phyloP scores from a whole-genome alignment of 2,797 vertebrate genomes.

The Sparidentex hasta region DNA sequence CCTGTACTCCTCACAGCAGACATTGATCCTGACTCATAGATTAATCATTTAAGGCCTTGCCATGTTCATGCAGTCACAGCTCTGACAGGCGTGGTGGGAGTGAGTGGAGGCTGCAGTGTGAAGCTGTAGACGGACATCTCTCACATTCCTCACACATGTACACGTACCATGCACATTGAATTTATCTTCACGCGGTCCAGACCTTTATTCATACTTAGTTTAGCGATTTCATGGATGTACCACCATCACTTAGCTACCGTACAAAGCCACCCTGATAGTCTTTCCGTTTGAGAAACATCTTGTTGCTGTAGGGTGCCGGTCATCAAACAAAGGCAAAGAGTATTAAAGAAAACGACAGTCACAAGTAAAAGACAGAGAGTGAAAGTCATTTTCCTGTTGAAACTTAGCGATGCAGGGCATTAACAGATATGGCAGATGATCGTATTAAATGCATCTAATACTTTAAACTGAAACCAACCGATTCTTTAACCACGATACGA shows the following conservation, averaged over 20 bases:
- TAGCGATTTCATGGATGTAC: not conserved
- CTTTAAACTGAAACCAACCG: conserved; percentile 11
- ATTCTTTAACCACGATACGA: conserved; percentile 2
- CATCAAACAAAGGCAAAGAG: not conserved
- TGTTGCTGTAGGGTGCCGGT: too few relatives aligned
- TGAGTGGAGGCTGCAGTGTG: conserved; percentile 1
- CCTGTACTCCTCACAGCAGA: conserved; percentile 20
- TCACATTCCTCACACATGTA: conserved; percentile 45
- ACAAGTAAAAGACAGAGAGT: not conserved
- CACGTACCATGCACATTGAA: conserved; percentile 40
- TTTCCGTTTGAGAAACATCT: not conserved
- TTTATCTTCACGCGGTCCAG: not conserved
- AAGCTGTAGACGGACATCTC: conserved; percentile 26
- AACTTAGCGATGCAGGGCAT: not conserved
- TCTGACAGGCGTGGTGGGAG: conserved; percentile 20
- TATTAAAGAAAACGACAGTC: not conserved
- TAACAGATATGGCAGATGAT: not conserved
- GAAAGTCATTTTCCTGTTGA: not conserved
- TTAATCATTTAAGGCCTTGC: conserved; percentile 28
- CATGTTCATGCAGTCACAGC: not conserved
- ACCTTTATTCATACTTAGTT: not conserved
- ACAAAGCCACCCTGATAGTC: not conserved
- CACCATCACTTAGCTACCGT: not conserved
- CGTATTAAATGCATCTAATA: not conserved
- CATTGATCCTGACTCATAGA: conserved; percentile 41